Evolutionary conservation across 2,797 vertebrate species (phyloP).

Genomic region (Ataeniobius toweri): DNA sequence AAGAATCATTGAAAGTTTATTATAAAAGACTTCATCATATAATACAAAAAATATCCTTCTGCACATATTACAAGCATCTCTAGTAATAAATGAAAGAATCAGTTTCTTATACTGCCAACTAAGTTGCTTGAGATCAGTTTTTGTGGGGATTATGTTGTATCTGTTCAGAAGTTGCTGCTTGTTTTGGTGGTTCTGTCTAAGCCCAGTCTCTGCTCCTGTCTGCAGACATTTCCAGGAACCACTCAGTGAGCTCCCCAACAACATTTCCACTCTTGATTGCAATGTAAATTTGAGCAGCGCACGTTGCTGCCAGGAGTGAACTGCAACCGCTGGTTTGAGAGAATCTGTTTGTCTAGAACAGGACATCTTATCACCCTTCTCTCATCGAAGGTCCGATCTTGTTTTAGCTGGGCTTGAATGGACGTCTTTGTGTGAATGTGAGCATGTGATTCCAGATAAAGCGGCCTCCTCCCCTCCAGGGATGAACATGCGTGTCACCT

Average conservation of each 20-base stretch:
- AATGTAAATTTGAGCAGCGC: conserved; percentile 3
- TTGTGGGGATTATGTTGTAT: not conserved
- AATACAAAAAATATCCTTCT: not conserved
- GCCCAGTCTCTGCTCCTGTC: not conserved
- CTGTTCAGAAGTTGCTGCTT: not conserved
- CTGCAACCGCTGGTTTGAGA: not conserved
- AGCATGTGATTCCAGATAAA: conserved; percentile 68
- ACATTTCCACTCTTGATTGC: not conserved
- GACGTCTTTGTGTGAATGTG: conserved; percentile 62
- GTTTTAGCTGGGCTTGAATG: conserved; percentile 53
- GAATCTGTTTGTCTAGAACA: conserved; percentile 21
- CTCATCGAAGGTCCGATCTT: conserved; percentile 16
- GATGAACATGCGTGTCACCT: conserved; percentile 30
- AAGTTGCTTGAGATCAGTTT: not conserved
- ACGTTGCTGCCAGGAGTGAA: not conserved
- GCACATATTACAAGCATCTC: not conserved
- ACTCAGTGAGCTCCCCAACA: not conserved
- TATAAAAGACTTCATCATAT: not conserved
- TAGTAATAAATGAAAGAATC: not conserved
- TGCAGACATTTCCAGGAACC: not conserved
- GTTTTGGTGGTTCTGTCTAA: not conserved
- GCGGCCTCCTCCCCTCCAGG: not conserved
- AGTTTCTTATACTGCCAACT: not conserved
- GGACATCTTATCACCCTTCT: conserved; percentile 10
- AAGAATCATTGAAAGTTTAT: too few species aligned